Base-by-base conservation (phyloP, 2,888 invertebrate species). In the Bunonema sp. region DNA sequence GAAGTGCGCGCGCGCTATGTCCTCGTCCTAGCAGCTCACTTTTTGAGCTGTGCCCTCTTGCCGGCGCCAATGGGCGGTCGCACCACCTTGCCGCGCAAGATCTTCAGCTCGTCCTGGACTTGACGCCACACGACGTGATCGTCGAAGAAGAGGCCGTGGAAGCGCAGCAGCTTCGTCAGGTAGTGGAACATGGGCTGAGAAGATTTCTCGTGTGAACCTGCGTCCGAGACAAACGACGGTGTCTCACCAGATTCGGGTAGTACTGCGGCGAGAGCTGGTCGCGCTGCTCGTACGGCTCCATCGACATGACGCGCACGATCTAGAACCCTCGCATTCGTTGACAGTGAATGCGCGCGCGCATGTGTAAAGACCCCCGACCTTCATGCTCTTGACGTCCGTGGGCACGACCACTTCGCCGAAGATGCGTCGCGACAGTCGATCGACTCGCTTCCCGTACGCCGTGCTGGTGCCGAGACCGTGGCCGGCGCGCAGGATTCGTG, bases 171-270 rank as follows among this genome's bases (percentile, higher is more conserved):
- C 49, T 65, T 65, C n/a, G 61, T 60, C 16, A 65, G 45, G 40
- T 65, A 66, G 44, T 65, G 65, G 44, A 65, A 66, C 65, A 65
- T 65, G 24, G 65, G 65, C 34, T n/a, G n/a, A n/a, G n/a, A n/a
- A n/a, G n/a, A n/a, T n/a, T n/a, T n/a, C n/a, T n/a, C n/a, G n/a
- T n/a, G n/a, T n/a, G n/a, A n/a, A n/a, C n/a, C n/a, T n/a, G n/a
- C n/a, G n/a, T n/a, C n/a, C n/a, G n/a, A n/a, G n/a, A n/a, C n/a
- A n/a, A n/a, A n/a, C n/a, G n/a, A n/a, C n/a, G n/a, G n/a, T n/a
- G n/a, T n/a, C n/a, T n/a, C n/a, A n/a, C n/a, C n/a, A 53, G 46
- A 40, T 64, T 64, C 28, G 64, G 64, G 44, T 55, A 64, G 47
- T 64, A 64, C 32, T 57, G 43, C 2, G 52, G 54, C 18, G 49